A percentile compares a stretch with the other conserved stretches of the same genome.
These are phyloP conservation scores for Drosophila prolongata DNA, from an alignment of 2,888 invertebrate species.

Conservation along the genomic window DNA sequence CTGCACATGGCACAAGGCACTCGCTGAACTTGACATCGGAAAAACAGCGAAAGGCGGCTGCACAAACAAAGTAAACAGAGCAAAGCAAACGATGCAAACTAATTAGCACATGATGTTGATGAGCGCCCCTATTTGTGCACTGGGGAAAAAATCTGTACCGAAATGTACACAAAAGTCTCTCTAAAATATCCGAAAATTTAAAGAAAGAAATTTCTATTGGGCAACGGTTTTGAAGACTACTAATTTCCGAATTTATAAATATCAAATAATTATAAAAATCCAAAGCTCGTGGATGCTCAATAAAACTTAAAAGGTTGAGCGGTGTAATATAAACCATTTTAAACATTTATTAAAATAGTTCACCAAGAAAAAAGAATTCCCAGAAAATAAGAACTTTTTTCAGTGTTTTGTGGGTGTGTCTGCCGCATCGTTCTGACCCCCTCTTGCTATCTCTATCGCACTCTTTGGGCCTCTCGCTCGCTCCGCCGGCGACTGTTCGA, in stretches of 20 bases:
- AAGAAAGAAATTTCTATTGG: no score
- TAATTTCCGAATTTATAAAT: no score
- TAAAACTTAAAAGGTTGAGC: no score
- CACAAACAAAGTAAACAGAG: constrained; percentile 57
- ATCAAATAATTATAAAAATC: no score
- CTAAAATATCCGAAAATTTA: not conserved
- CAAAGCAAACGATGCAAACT: constrained; percentile 53
- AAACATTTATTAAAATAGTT: no score
- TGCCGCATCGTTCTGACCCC: constrained; percentile 5
- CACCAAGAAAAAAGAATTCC: no score
- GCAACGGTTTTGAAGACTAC: no score
- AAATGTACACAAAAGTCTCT: not conserved
- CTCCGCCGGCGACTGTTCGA: constrained; percentile 21
- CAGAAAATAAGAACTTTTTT: not conserved
- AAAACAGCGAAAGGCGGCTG: constrained; percentile 11
- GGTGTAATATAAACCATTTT: no score
- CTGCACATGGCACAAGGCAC: constrained; percentile 15
- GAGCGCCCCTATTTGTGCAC: constrained; percentile 37
- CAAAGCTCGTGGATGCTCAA: no score
- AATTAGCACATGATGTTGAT: constrained; percentile 67
- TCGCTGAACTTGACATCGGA: constrained; percentile 62
- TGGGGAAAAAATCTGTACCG: not conserved
- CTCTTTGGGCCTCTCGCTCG: constrained; percentile 9
- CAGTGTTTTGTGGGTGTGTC: constrained; percentile 67
- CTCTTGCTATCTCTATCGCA: constrained; percentile 6